phyloP scores from a whole-genome alignment of 1,140 invertebrate species.

The Drosophila teissieri region DNA sequence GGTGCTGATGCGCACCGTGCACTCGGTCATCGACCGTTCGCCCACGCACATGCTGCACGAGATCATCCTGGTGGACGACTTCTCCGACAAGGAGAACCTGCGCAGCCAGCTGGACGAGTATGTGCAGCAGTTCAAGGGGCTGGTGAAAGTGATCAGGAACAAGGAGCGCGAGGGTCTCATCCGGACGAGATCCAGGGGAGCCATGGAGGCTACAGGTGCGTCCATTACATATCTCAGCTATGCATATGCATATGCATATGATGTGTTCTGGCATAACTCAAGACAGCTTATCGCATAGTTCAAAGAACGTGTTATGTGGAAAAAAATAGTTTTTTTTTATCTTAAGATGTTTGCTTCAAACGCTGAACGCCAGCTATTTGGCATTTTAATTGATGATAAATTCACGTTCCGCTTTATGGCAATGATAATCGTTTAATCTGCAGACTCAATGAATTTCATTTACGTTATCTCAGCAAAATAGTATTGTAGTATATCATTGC shows the following conservation, averaged over 20 bases:
- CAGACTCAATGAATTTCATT: background rate
- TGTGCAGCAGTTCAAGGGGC: conserved; percentile 93
- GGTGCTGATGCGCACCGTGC: conserved; percentile 97
- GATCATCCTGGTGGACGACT: conserved; percentile 99
- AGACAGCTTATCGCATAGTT: background rate
- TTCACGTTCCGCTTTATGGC: background rate
- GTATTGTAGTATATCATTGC: too few species aligned
- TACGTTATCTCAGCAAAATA: background rate
- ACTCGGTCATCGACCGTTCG: conserved; percentile 96
- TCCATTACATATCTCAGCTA: background rate
- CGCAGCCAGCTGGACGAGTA: conserved; percentile 95
- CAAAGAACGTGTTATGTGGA: conserved; percentile 2
- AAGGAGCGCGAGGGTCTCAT: conserved; percentile 95
- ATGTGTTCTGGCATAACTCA: too few species aligned
- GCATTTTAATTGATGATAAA: conserved; percentile 7
- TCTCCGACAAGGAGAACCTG: conserved; percentile 97
- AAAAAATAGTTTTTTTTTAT: background rate
- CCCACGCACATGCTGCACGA: conserved; percentile 96
- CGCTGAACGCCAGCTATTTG: background rate
- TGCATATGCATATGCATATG: too few species aligned
- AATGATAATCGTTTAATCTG: background rate
- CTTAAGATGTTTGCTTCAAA: background rate
- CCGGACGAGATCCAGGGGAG: conserved; percentile 95
- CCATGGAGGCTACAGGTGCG: conserved; percentile 93
- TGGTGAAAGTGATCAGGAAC: conserved; percentile 95